Evolutionary conservation across 2,888 invertebrate genomes (phyloP), one percentile per base, ranked within the genome.

Genomic region (Limnephilus marmoratus): DNA sequence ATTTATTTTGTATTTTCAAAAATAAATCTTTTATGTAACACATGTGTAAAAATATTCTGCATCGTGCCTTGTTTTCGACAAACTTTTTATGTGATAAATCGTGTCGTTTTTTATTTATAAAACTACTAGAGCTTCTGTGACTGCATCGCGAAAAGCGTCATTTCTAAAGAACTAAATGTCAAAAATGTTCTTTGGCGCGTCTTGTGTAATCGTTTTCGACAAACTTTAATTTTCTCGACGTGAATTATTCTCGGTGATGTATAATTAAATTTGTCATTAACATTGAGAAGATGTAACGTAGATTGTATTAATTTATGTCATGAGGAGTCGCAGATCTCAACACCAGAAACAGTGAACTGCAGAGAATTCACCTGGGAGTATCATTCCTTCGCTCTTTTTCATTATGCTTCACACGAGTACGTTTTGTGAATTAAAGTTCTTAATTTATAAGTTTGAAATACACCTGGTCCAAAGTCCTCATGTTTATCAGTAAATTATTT

Each of bases 191-290:
- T 18, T 83, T 83, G 34, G 41, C 41, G 34, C 31, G 37, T 83
- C 34, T 83, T 83, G 83, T 83, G 83, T 83, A 83, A 83, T 83
- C 83, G 68, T 68, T 68, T 68, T 68, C 24, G 83, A 41, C 37
- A 13, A 83, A 83, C 11, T 83, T 83, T 83, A 34, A 24, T 83
- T 83, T n/a, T 37, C 9, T 18, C 18, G 18, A 18, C 37, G 15
- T 83, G 83, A 34, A n/a, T 24, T 83, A 13, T 83, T 83, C 83
- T 83, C 15, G 83, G 18, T 13, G 34, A 82, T 82, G 15, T 31
- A 34, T 3, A 15, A 41, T 34, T 37, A 37, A 83, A 83, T 37
- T 2, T 37, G 41, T 83, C 37, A 34, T 34, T 83, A 34, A 83
- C 13, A 13, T 34, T 83, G 7, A 37, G 9, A 83, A 83, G 83